Conservation (phyloP, 2,113 vertebrate species). For the Cercocebus atys region DNA sequence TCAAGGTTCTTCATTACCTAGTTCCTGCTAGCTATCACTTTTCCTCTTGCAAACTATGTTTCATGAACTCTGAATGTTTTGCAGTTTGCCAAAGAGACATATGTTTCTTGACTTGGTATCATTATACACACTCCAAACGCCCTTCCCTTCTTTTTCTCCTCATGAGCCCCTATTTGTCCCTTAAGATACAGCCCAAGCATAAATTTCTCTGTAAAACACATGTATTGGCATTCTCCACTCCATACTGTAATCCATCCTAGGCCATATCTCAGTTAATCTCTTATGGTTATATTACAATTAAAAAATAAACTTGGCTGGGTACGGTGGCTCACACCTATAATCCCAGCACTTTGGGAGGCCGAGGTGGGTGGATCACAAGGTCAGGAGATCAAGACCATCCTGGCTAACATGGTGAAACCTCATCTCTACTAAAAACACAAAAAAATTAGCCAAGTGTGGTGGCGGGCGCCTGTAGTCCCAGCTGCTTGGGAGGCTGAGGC, state of each 20-base stretch:
- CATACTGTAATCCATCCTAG: neutral
- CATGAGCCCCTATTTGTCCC: conserved; percentile 6
- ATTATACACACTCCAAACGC: neutral
- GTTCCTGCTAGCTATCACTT: neutral
- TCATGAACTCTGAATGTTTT: neutral
- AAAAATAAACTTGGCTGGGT: neutral
- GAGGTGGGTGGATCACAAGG: no score
- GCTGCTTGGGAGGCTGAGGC: no score
- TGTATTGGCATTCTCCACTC: neutral
- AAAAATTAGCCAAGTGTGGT: no score
- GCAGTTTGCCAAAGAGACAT: neutral
- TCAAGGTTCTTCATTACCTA: neutral
- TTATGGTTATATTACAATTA: neutral
- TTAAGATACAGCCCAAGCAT: neutral
- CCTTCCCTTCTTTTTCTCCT: neutral
- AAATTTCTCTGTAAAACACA: neutral
- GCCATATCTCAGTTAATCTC: neutral
- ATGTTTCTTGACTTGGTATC: neutral
- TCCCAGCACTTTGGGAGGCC: no score
- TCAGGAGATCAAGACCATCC: no score
- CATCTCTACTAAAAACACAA: no score
- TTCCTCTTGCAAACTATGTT: conserved; percentile 5
- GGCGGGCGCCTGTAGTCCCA: no score
- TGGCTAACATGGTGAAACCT: no score
- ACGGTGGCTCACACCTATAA: no score